phyloP scores from a whole-genome alignment of 1,140 invertebrate species.

The Goniozus legneri region DNA sequence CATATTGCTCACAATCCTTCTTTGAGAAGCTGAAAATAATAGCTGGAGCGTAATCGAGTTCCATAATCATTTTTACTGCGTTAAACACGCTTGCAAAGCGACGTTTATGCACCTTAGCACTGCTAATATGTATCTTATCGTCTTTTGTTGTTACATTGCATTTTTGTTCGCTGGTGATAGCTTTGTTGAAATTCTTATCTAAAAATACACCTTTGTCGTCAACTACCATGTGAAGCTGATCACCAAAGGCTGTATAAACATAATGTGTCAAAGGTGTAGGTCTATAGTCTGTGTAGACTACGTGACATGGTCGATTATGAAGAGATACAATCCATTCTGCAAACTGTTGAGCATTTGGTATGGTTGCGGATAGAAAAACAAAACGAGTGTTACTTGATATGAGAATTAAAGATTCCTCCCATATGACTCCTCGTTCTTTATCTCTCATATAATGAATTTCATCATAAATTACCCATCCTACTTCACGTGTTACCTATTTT shows the following conservation, averaged over 20 bases:
- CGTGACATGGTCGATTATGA: slow-evolving; percentile 96
- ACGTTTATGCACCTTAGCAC: slow-evolving; percentile 60
- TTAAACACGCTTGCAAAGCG: slow-evolving; percentile 89
- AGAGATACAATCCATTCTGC: slow-evolving; percentile 97
- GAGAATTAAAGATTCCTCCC: slow-evolving; percentile 99
- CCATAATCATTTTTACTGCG: slow-evolving; percentile 99
- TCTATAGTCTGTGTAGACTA: slow-evolving; percentile 97
- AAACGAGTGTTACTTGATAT: slow-evolving; percentile 97
- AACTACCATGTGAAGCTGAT: slow-evolving; percentile 86
- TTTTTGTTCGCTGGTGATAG: slow-evolving; percentile 83
- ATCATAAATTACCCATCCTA: slow-evolving; percentile 99
- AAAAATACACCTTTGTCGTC: slow-evolving; percentile 76
- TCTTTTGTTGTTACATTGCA: slow-evolving; percentile 77
- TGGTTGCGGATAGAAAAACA: slow-evolving; percentile 98
- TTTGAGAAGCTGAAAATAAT: slow-evolving; percentile 99
- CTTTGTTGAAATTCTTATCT: slow-evolving; percentile 96
- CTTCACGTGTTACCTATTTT: slow-evolving; percentile 83
- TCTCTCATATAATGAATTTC: slow-evolving; percentile 99
- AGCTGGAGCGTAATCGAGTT: slow-evolving; percentile 93
- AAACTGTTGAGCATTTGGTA: slow-evolving; percentile 98
- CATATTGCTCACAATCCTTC: slow-evolving; percentile 97
- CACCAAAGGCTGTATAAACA: slow-evolving; percentile 91
- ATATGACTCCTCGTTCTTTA: slow-evolving; percentile 97
- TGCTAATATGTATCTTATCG: slow-evolving; percentile 67
- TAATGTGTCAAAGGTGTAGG: slow-evolving; percentile 98